Conservation (phyloP, 2,113 vertebrate species). For the Cacatua alba region DNA sequence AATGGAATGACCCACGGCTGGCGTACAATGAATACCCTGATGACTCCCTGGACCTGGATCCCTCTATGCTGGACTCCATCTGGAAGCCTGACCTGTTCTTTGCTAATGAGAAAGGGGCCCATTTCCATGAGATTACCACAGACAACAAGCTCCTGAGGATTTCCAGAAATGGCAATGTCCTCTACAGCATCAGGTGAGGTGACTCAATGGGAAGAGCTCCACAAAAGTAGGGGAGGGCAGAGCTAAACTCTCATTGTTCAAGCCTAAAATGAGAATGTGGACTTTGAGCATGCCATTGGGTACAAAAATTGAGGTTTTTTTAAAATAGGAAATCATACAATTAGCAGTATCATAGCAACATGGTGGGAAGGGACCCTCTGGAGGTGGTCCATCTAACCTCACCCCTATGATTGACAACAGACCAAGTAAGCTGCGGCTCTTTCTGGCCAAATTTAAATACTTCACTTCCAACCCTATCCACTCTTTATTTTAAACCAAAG, state of each 20-base stretch:
- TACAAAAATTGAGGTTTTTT: rapidly evolving
- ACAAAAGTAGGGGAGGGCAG: neutral
- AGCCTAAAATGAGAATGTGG: neutral
- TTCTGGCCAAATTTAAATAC: neutral
- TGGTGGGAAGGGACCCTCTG: neutral
- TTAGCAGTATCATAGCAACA: neutral
- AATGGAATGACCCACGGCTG: constrained; percentile 97
- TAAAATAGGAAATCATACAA: neutral
- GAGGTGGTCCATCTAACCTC: neutral
- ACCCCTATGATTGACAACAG: neutral
- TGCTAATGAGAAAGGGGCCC: constrained; percentile 97
- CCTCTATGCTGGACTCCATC: constrained; percentile 98
- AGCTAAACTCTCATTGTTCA: neutral
- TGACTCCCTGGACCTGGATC: constrained; percentile 94
- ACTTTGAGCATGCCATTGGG: neutral
- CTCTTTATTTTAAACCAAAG: neutral
- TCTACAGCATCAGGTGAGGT: constrained; percentile 95
- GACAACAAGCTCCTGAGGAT: constrained; percentile 98
- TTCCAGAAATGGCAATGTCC: constrained; percentile 94
- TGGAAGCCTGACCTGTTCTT: constrained; percentile 99
- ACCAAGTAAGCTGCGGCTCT: neutral
- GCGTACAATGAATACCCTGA: constrained; percentile 97
- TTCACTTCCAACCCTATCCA: neutral
- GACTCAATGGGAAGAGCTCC: neutral
- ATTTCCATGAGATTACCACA: constrained; percentile 98